Evolutionary conservation across 2,797 vertebrate species (phyloP).

Genomic region (Atherinosoma microstoma): DNA sequence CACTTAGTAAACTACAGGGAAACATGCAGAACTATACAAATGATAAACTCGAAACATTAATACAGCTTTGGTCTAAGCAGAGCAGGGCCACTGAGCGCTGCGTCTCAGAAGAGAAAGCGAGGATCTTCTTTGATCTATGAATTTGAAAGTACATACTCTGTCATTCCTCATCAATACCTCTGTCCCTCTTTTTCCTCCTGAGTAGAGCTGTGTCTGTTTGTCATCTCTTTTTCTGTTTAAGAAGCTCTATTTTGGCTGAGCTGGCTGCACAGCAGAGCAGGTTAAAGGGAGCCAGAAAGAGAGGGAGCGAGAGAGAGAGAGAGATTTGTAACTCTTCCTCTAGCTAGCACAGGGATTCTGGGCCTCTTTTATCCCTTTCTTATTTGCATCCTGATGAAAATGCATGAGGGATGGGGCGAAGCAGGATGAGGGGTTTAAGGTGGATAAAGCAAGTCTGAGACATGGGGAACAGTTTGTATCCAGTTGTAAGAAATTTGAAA

Average conservation of each 20-base stretch:
- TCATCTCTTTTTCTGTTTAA: slow-evolving; percentile 50
- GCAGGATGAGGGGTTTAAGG: slow-evolving; percentile 83
- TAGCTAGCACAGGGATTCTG: slow-evolving; percentile 79
- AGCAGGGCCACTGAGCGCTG: slow-evolving; percentile 39
- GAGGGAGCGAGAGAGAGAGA: slow-evolving; percentile 43
- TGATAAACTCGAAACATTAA: slow-evolving; percentile 40
- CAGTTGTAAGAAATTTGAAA: slow-evolving; percentile 76
- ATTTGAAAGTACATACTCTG: slow-evolving; percentile 64
- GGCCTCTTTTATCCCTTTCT: slow-evolving; percentile 83
- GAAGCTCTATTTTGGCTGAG: slow-evolving; percentile 75
- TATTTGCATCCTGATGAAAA: slow-evolving; percentile 86
- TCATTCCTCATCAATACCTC: slow-evolving; percentile 67
- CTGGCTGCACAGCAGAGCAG: slow-evolving; percentile 69
- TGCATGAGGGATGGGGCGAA: slow-evolving; percentile 81
- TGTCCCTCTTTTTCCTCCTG: slow-evolving; percentile 61
- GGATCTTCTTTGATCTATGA: slow-evolving; percentile 63
- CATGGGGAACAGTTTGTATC: slow-evolving; percentile 80
- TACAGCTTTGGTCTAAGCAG: slow-evolving; percentile 45
- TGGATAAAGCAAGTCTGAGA: slow-evolving; percentile 81
- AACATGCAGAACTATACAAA: slow-evolving; percentile 31
- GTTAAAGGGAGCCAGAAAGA: slow-evolving; percentile 71
- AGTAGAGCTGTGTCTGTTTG: slow-evolving; percentile 61
- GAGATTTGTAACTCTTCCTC: slow-evolving; percentile 74
- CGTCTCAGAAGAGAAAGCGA: slow-evolving; percentile 48
- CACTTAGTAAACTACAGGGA: slow-evolving; percentile 42